A percentile compares a stretch with the other conserved stretches of the same genome.
These are phyloP conservation scores for Camelus bactrianus DNA, from an alignment of 2,113 vertebrate genomes.

Conservation along the genomic window DNA sequence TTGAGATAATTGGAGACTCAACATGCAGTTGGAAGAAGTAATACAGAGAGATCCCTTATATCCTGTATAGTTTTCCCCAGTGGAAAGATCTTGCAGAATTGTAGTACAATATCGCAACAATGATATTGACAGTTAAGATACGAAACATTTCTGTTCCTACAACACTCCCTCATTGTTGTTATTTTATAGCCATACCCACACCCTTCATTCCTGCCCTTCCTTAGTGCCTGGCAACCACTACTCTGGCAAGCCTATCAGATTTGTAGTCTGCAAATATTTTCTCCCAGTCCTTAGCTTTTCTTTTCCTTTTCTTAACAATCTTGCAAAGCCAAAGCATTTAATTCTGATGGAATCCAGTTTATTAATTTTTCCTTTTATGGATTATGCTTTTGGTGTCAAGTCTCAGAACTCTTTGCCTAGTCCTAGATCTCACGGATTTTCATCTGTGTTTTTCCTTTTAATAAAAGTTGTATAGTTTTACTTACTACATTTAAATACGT, in stretches of 20 bases:
- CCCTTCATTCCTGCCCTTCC: too few relatives aligned
- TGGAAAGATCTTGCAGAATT: neutral
- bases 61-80: neutral
- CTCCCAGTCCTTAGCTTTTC: neutral
- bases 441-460: neutral
- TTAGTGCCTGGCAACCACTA: neutral
- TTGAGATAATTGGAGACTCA: slow-evolving; percentile 24
- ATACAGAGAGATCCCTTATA: neutral
- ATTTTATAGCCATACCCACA: neutral
- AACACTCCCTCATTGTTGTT: neutral
- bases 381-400: neutral
- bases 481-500: neutral
- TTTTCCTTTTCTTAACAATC: neutral
- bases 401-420: neutral
- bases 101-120: neutral
- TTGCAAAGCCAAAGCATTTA: neutral
- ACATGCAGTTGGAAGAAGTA: slow-evolving; percentile 22
- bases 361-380: neutral
- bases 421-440: slow-evolving; percentile 25
- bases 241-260: neutral
- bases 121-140: neutral
- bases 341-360: neutral
- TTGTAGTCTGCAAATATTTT: neutral
- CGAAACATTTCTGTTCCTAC: neutral
- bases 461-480: neutral